Evolutionary conservation across 1,140 invertebrate species (phyloP), one percentile per base, ranked within the genome.

Genomic region (Anastrepha obliqua): DNA sequence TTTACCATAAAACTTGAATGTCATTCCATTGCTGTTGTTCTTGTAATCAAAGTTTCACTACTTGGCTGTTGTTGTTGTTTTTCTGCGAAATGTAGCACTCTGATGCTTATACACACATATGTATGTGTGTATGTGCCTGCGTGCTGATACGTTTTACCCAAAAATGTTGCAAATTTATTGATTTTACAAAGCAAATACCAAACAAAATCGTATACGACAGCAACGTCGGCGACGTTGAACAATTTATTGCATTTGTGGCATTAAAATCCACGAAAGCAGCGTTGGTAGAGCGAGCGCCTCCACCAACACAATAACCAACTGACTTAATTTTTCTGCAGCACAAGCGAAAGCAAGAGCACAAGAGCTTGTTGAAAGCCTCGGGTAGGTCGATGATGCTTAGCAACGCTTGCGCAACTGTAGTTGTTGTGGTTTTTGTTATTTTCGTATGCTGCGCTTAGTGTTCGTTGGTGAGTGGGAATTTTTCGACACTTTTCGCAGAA

Each of bases 161-260:
- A 55, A 58, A 55, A 47, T 55, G 74, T 81, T 81, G 47, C 74
- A 81, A 11, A 81, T 81, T 81, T 81, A 81, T 81, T 81, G 74
- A 81, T 81, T 81, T 81, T 55, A 20, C 74, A 42, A 81, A 81
- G n/a, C 9, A 55, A 81, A 15, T 13, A 3, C 29, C 65, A 67
- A 67, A 20, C 65, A 20, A 29, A 74, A 39, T 4, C 44, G 42
- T 42, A 44, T 55, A 8, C 47, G n/a, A 55, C 7, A 81, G 11
- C 74, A 55, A 81, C 47, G 8, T 20, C 74, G 47, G n/a, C 74
- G 47, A 81, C 47, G 42, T 74, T 17, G 44, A 74, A 2, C 67
- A 74, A 74, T 74, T 74, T 74, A 74, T 81, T 81, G 74, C 74
- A 81, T 81, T 81, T 81, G 47, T 13, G 74, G 74, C 47, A 55